Evolutionary conservation across 2,888 invertebrate species (phyloP).

Genomic region (Hedya salicella): DNA sequence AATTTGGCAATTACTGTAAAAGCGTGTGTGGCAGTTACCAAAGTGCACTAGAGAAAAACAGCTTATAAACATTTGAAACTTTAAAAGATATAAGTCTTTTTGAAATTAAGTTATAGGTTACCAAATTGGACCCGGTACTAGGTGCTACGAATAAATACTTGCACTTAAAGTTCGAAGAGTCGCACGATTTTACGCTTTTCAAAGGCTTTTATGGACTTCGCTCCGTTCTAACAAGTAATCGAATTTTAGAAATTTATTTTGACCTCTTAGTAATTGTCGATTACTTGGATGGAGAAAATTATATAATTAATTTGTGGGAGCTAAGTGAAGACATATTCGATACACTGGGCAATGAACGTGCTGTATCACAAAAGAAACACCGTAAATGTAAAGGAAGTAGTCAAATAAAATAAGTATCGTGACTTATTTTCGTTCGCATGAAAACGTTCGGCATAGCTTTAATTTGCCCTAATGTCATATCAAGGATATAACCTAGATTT

Average conservation of each 20-base stretch:
- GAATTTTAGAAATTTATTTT: neutral
- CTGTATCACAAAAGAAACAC: too few species aligned
- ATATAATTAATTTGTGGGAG: neutral
- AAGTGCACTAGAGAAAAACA: neutral
- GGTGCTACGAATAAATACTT: conserved; percentile 22
- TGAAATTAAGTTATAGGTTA: conserved; percentile 30
- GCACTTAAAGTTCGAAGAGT: conserved; percentile 17
- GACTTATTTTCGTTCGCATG: too few species aligned
- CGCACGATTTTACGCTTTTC: neutral
- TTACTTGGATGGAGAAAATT: neutral
- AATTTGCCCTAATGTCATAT: too few species aligned
- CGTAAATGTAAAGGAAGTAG: too few species aligned
- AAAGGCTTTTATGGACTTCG: neutral
- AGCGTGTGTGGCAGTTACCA: conserved; percentile 41
- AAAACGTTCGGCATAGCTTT: too few species aligned
- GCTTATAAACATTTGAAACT: neutral
- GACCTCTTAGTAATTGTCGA: neutral
- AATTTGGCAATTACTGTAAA: conserved; percentile 48
- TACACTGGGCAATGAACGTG: neutral
- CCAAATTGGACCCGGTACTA: conserved; percentile 1
- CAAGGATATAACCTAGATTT: too few species aligned
- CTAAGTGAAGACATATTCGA: neutral
- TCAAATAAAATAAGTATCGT: too few species aligned
- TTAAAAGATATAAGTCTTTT: neutral
- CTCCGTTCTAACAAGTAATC: neutral